phyloP scores from a whole-genome alignment of 2,113 vertebrate species.

The Nanorana parkeri region DNA sequence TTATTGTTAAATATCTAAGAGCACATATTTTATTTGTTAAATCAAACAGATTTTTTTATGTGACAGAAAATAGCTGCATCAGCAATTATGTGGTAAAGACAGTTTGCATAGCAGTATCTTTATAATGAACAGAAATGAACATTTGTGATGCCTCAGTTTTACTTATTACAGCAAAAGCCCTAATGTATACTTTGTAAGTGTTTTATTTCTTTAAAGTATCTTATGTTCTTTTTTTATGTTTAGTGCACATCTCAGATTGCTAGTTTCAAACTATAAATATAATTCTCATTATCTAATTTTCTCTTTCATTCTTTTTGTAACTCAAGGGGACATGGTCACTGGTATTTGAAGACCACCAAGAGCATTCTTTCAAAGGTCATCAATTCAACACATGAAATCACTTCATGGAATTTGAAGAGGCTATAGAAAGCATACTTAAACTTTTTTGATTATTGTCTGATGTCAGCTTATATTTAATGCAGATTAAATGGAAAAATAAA shows the following conservation, averaged over 20 bases:
- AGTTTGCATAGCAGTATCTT: too few relatives aligned
- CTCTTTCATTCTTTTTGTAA: neutral
- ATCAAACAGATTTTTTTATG: too few relatives aligned
- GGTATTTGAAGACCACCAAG: slow-evolving; percentile 33
- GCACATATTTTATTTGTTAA: too few relatives aligned
- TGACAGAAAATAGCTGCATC: too few relatives aligned
- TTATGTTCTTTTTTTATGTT: neutral
- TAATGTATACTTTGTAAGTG: too few relatives aligned
- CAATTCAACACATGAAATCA: slow-evolving; percentile 30
- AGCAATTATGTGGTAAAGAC: too few relatives aligned
- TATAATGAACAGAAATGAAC: too few relatives aligned
- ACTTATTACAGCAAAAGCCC: too few relatives aligned
- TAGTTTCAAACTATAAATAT: slow-evolving; percentile 1
- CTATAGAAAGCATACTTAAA: slow-evolving; percentile 40
- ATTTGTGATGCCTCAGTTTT: too few relatives aligned
- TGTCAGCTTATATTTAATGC: slow-evolving; percentile 22
- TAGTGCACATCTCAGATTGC: neutral
- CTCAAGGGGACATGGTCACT: neutral
- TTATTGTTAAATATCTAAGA: too few relatives aligned
- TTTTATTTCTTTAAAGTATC: too few relatives aligned
- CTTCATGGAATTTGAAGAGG: slow-evolving; percentile 14
- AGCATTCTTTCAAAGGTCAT: slow-evolving; percentile 32
- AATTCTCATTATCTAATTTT: slow-evolving; percentile 16
- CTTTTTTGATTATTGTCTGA: slow-evolving; percentile 32
- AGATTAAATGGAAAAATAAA: slow-evolving; percentile 26